These are phyloP conservation scores for Chrysolina americana DNA, from an alignment of 2,888 invertebrate genomes.

Conservation along the genomic window DNA sequence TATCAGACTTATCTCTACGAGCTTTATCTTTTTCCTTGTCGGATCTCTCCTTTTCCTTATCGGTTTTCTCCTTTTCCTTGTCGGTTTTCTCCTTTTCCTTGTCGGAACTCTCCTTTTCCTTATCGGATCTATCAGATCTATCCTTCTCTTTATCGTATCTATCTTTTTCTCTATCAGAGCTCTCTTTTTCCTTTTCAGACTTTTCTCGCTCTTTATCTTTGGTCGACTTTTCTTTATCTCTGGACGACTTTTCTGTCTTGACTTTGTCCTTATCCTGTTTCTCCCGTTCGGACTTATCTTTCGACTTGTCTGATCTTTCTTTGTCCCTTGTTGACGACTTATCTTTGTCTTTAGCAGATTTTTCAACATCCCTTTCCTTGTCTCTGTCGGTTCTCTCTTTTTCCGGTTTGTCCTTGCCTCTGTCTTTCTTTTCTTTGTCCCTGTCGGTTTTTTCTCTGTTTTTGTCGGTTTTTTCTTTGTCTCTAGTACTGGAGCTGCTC, in stretches of 20 bases:
- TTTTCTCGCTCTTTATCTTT: slow-evolving; percentile 43
- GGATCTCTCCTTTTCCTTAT: slow-evolving; percentile 59
- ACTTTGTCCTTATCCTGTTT: slow-evolving; percentile 57
- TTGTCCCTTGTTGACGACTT: slow-evolving; percentile 54
- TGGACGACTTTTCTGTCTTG: slow-evolving; percentile 60
- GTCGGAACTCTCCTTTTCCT: slow-evolving; percentile 51
- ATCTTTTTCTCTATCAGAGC: slow-evolving; percentile 50
- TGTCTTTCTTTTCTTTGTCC: slow-evolving; percentile 36
- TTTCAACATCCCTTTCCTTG: slow-evolving; percentile 57
- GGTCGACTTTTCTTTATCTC: slow-evolving; percentile 53
- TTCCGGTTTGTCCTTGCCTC: slow-evolving; percentile 63
- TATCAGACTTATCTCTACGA: slow-evolving; percentile 54
- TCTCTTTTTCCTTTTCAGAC: slow-evolving; percentile 51
- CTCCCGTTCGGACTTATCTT: slow-evolving; percentile 49
- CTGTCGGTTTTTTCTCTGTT: slow-evolving; percentile 14
- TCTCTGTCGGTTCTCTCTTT: slow-evolving; percentile 57
- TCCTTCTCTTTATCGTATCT: slow-evolving; percentile 20
- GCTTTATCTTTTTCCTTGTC: slow-evolving; percentile 54
- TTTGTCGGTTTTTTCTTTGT: slow-evolving; percentile 41
- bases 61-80: slow-evolving; percentile 52
- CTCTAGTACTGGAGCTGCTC: slow-evolving; percentile 47
- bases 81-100: slow-evolving; percentile 58
- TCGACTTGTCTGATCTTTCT: slow-evolving; percentile 57
- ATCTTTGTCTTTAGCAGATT: slow-evolving; percentile 56
- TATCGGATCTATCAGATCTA: slow-evolving; percentile 35